These are phyloP conservation scores for Microctenopoma stevenorrisi DNA, from an alignment of 2,797 vertebrate genomes.

Conservation along the genomic window DNA sequence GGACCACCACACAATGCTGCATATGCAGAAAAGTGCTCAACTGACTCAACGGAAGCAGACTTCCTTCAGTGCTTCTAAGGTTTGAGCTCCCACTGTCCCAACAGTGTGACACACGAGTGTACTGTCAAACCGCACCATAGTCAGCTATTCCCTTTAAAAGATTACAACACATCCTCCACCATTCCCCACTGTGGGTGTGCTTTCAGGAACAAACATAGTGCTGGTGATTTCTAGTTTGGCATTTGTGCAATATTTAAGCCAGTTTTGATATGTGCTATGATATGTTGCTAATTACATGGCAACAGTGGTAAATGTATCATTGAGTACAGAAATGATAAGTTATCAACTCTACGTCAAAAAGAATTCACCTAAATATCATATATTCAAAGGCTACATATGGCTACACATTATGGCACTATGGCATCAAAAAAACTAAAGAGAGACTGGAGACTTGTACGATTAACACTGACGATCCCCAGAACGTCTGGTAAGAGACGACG, in stretches of 20 bases:
- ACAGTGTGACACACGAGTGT: too few species aligned
- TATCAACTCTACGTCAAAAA: neutral
- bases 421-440: neutral
- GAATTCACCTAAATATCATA: slow-evolving; percentile 9
- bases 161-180: neutral
- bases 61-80: too few species aligned
- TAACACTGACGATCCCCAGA: neutral
- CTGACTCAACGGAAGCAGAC: too few species aligned
- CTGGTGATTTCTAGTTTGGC: neutral
- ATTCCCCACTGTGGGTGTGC: neutral
- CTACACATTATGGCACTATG: slow-evolving; percentile 20
- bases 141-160: neutral
- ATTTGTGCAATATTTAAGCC: too few species aligned
- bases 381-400: slow-evolving; percentile 17
- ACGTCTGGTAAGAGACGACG: too few species aligned
- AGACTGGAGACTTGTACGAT: neutral
- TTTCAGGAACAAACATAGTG: neutral
- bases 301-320: neutral
- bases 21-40: too few species aligned
- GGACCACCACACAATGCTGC: neutral
- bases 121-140: too few species aligned
- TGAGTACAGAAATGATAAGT: neutral
- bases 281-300: too few species aligned
- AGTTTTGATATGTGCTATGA: too few species aligned
- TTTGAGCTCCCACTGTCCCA: too few species aligned